Conservation (phyloP, 2,888 invertebrate species). For the Melieria picta region DNA sequence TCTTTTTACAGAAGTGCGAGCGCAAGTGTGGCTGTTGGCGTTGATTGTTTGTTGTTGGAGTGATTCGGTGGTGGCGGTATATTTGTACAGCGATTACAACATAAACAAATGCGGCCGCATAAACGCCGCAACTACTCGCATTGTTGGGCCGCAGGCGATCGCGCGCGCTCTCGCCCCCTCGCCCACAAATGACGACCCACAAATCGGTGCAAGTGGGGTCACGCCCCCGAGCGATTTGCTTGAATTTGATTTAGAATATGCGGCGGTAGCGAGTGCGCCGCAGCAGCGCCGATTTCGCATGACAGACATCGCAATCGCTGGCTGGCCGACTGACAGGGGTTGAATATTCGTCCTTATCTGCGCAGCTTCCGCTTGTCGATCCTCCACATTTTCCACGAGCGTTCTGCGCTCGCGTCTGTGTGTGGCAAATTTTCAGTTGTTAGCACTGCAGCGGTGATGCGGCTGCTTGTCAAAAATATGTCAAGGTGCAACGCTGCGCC, state of each 20-base stretch:
- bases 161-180: background rate
- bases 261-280: too few species aligned
- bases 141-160: background rate
- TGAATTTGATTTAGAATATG: too few species aligned
- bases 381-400: too few species aligned
- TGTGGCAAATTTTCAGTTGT: background rate
- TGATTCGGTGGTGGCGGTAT: background rate
- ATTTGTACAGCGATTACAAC: background rate
- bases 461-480: slow-evolving; percentile 24
- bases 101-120: background rate
- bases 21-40: background rate
- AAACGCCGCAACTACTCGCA: slow-evolving; percentile 1
- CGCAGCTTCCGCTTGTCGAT: too few species aligned
- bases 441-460: background rate
- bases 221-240: background rate
- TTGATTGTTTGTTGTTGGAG: background rate
- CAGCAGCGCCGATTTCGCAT: too few species aligned
- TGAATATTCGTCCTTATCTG: too few species aligned
- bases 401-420: too few species aligned
- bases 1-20: background rate
- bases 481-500: slow-evolving; percentile 19
- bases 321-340: too few species aligned
- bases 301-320: too few species aligned
- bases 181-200: background rate
- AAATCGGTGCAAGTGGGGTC: background rate